A percentile compares a stretch with the other conserved stretches of the same genome.
These are phyloP conservation scores for Schizaphis graminum DNA, from an alignment of 2,888 invertebrate genomes.

Conservation along the genomic window DNA sequence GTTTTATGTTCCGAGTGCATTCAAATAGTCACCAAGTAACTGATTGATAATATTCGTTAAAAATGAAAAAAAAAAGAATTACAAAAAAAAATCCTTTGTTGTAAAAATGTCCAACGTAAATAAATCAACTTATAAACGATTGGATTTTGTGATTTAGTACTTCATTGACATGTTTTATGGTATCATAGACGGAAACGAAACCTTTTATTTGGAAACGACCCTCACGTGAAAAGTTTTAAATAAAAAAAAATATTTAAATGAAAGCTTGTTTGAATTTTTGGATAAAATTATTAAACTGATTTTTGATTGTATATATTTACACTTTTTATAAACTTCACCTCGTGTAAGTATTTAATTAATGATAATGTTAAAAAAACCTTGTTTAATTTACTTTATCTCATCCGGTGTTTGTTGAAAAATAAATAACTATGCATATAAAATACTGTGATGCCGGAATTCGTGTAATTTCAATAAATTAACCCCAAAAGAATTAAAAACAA, in stretches of 20 bases:
- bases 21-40: background rate
- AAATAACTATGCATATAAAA: background rate
- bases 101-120: background rate
- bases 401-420: background rate
- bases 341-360: background rate
- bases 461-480: constrained; percentile 6
- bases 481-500: background rate
- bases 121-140: constrained; percentile 40
- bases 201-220: constrained; percentile 19
- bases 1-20: background rate
- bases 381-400: background rate
- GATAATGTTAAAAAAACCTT: background rate
- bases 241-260: background rate
- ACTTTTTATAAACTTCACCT: background rate
- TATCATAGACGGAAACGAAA: constrained; percentile 31
- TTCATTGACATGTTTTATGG: constrained; percentile 29
- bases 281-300: constrained; percentile 6
- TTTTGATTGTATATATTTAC: background rate
- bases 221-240: background rate
- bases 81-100: background rate
- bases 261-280: background rate
- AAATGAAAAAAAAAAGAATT: background rate
- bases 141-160: constrained; percentile 31
- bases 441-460: background rate
- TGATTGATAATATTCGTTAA: background rate